Evolutionary conservation across 2,888 invertebrate species (phyloP).

Genomic region (Odontothrips loti): DNA sequence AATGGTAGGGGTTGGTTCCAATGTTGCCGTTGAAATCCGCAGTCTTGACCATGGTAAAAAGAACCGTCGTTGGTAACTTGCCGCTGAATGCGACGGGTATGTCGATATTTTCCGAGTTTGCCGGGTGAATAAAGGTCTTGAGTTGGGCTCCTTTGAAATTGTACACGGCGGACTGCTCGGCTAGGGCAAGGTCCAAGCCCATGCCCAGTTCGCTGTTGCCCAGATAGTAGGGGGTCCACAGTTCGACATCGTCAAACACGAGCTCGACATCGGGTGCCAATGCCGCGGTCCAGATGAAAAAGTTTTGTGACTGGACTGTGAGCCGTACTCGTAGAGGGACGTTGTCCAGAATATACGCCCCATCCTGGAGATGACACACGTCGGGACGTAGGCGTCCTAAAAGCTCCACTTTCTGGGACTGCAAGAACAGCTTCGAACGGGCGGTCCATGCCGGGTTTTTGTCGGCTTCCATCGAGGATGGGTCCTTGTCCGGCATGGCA

Average conservation of each 20-base stretch:
- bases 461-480: not conserved
- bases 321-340: not conserved
- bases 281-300: not conserved
- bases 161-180: no score
- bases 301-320: not conserved
- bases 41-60: no score
- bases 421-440: not conserved
- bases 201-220: not conserved
- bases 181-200: not conserved
- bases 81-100: no score
- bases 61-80: no score
- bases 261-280: not conserved
- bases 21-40: no score
- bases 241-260: not conserved
- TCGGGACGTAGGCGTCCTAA: not conserved
- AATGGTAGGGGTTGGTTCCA: no score
- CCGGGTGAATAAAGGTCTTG: no score
- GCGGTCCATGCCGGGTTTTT: not conserved
- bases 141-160: no score
- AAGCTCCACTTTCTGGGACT: not conserved
- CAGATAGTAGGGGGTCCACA: not conserved
- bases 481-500: not conserved
- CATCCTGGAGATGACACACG: not conserved
- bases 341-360: not conserved
- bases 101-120: no score